Base-by-base conservation (phyloP, 2,888 invertebrate species). In the Xanthorhoe spadicearia region DNA sequence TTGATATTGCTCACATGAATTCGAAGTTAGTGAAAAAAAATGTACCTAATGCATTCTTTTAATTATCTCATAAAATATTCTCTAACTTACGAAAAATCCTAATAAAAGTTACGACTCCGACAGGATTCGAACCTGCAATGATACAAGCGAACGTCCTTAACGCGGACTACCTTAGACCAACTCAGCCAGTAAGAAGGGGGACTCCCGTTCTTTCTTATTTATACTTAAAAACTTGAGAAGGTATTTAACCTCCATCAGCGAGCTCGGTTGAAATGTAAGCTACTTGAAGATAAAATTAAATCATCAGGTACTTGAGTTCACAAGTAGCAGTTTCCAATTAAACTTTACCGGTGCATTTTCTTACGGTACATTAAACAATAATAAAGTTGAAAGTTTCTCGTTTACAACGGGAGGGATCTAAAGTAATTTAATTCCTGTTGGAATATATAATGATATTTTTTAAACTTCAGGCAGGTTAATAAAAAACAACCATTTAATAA, bases 301-400 rank as follows among this genome's bases (percentile, higher is more conserved):
- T 62, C 52, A 38, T 61, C 65, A 64, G 63, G 60, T 68, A 50
- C 43, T 64, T 66, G 64, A 68, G 54, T 68, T 70, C n/a, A 46
- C 66, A 63, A 63, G 67, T 67, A 60, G 51, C 56, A 48, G 43
- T 57, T 65, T 70, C 70, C 69, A 72, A 72, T 75, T 74, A 75
- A 76, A 76, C 68, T 76, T 74, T 55, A 50, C 64, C 72, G 64
- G 50, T 66, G 70, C 69, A 69, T 73, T 76, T 75, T 74, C 69
- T 73, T 69, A 46, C 50, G 64, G 53, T 28, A 64, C 68, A 54
- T 68, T 57, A 64, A 64, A 56, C 60, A 64, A 64, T 64, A 68
- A 64, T 61, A 60, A 64, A 62, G 63, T 67, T n/a, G 15, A 50
- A 64, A 67, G 63, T 67, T 64, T 55, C 28, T 23, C 52, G 62